Conservation (phyloP, 2,888 invertebrate species). For the Deilephila elpenor region DNA sequence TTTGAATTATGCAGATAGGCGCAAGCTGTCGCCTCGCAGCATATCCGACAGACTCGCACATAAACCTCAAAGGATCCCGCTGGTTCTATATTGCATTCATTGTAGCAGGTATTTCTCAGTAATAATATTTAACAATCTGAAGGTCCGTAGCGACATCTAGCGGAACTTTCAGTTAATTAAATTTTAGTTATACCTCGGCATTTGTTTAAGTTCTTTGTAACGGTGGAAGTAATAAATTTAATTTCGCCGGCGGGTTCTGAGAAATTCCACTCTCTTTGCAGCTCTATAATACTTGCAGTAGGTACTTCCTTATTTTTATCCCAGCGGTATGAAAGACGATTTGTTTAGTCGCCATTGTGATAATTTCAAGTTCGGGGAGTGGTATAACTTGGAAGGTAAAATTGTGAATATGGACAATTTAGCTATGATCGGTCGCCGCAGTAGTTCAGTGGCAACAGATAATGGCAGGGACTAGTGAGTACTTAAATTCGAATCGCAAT, state of each 20-base stretch:
- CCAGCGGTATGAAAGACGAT: neutral
- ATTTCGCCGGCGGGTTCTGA: neutral
- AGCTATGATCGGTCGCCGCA: too few species aligned
- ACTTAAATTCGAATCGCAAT: too few species aligned
- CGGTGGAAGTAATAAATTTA: conserved; percentile 3
- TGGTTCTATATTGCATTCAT: neutral
- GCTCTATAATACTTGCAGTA: neutral
- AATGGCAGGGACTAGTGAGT: too few species aligned
- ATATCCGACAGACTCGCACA: too few species aligned
- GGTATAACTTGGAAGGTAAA: too few species aligned
- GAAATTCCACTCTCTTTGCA: neutral
- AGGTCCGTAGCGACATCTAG: conserved; percentile 11
- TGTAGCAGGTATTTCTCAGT: neutral
- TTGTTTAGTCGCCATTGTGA: neutral
- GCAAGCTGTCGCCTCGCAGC: too few species aligned
- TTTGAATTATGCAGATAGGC: too few species aligned
- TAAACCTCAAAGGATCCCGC: too few species aligned
- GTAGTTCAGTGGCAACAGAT: too few species aligned
- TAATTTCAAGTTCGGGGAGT: too few species aligned
- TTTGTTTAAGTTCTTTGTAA: conserved; percentile 10
- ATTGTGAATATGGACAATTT: too few species aligned
- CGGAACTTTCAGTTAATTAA: conserved; percentile 3
- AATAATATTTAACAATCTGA: neutral
- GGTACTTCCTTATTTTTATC: neutral
- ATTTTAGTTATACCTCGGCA: neutral